These are phyloP conservation scores for Epinotia brunnichana DNA, from an alignment of 2,888 invertebrate species.

Conservation along the genomic window DNA sequence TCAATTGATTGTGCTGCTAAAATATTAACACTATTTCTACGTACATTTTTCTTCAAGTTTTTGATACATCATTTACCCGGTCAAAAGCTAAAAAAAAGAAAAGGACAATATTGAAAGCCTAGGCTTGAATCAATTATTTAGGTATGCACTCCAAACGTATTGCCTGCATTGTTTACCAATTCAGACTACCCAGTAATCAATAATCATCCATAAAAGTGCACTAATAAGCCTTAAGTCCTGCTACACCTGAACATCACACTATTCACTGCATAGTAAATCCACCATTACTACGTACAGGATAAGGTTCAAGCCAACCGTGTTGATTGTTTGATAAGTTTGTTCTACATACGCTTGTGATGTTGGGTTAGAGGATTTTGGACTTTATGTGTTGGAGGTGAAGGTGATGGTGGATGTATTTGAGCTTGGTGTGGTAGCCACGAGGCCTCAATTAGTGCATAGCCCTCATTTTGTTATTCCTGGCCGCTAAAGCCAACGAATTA, in stretches of 20 bases:
- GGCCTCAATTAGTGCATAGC: conserved; percentile 46
- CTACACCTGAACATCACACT: background rate
- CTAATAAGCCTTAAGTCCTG: conserved; percentile 16
- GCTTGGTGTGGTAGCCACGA: conserved; percentile 35
- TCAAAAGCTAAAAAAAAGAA: too few relatives aligned
- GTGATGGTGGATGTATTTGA: background rate
- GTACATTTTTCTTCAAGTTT: too few relatives aligned
- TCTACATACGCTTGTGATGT: background rate
- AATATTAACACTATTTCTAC: too few relatives aligned
- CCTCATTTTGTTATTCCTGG: conserved; percentile 46
- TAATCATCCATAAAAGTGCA: conserved; percentile 23
- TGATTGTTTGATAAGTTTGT: conserved; percentile 3
- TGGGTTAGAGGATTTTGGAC: background rate
- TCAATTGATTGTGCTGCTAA: too few relatives aligned
- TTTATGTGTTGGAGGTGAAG: background rate
- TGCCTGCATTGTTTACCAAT: conserved; percentile 10
- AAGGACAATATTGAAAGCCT: background rate
- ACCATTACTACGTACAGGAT: background rate
- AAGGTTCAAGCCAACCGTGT: background rate
- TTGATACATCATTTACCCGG: too few relatives aligned
- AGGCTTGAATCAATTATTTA: background rate
- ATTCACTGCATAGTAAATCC: background rate
- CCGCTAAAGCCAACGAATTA: background rate
- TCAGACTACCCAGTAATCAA: background rate
- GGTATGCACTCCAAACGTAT: background rate